Evolutionary conservation across 2,888 invertebrate genomes (phyloP).

Genomic region (Thecocarcelia acutangulata): DNA sequence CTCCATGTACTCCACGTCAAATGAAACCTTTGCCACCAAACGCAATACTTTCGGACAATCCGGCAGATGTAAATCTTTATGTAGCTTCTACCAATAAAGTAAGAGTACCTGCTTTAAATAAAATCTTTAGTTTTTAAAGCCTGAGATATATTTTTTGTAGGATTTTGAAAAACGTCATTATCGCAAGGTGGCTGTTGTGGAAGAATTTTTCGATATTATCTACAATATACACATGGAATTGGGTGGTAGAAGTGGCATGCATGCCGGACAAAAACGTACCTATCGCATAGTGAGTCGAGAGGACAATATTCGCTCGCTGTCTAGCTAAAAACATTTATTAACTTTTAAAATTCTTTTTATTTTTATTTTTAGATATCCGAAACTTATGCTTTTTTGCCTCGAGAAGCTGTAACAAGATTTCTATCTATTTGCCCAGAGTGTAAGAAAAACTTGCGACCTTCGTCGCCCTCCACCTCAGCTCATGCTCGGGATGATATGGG

Average conservation of each 20-base stretch:
- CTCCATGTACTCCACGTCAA: slow-evolving; percentile 75
- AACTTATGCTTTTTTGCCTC: slow-evolving; percentile 96
- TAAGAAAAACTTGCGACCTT: slow-evolving; percentile 80
- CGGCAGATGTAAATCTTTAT: slow-evolving; percentile 79
- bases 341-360: slow-evolving; percentile 25
- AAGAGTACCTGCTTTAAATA: slow-evolving; percentile 2
- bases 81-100: slow-evolving; percentile 80
- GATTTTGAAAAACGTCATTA: slow-evolving; percentile 89
- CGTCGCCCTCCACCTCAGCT: slow-evolving; percentile 76
- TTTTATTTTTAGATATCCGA: slow-evolving; percentile 91
- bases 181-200: slow-evolving; percentile 97
- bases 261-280: slow-evolving; percentile 98
- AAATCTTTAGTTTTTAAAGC: neutral
- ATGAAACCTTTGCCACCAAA: slow-evolving; percentile 73
- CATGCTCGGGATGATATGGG: slow-evolving; percentile 73
- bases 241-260: slow-evolving; percentile 95
- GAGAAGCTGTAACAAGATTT: slow-evolving; percentile 97
- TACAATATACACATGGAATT: slow-evolving; percentile 97
- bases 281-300: slow-evolving; percentile 90
- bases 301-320: neutral
- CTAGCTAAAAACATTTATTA: no score
- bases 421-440: slow-evolving; percentile 97
- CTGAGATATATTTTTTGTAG: slow-evolving; percentile 78
- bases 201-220: slow-evolving; percentile 98
- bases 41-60: slow-evolving; percentile 77